A percentile compares a stretch with the other conserved stretches of the same genome.
These are phyloP conservation scores for Enteromius thamalakanensis DNA, from an alignment of 2,797 vertebrate species.

Conservation along the genomic window DNA sequence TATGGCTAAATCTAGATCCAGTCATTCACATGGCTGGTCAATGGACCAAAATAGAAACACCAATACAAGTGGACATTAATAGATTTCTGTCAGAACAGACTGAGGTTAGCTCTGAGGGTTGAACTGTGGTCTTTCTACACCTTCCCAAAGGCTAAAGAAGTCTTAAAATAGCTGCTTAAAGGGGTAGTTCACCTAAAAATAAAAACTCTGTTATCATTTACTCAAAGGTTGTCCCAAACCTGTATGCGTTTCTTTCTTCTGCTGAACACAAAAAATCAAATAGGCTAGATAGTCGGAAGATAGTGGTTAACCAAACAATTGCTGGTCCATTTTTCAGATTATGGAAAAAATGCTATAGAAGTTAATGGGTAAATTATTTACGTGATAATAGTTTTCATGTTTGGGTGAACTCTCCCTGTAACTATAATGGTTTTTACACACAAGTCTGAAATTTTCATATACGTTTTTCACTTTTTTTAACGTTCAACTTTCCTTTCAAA, in stretches of 20 bases:
- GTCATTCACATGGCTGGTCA: neutral
- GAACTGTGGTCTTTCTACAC: neutral
- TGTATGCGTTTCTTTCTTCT: neutral
- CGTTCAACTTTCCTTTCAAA: no score
- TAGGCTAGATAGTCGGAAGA: neutral
- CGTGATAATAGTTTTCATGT: neutral
- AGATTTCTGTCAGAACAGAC: constrained; percentile 13
- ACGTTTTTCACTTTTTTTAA: no score
- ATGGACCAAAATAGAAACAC: neutral
- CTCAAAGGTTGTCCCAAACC: neutral
- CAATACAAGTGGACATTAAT: neutral
- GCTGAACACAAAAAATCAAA: neutral
- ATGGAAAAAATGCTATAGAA: neutral
- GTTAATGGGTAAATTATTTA: neutral
- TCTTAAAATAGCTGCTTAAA: constrained; percentile 4
- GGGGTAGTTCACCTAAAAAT: neutral
- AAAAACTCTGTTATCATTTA: neutral
- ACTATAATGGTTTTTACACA: neutral
- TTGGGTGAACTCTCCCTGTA: neutral
- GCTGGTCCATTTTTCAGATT: neutral
- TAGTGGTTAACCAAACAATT: neutral
- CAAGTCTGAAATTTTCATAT: no score
- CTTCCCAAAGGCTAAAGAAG: constrained; percentile 16
- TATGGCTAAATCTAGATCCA: constrained; percentile 7
- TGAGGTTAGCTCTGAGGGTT: neutral